Percentiles rank a stretch among this genome's conserved stretches.
Evolutionary conservation across 2,113 vertebrate species (phyloP).

Genomic region (Platichthys flesus): DNA sequence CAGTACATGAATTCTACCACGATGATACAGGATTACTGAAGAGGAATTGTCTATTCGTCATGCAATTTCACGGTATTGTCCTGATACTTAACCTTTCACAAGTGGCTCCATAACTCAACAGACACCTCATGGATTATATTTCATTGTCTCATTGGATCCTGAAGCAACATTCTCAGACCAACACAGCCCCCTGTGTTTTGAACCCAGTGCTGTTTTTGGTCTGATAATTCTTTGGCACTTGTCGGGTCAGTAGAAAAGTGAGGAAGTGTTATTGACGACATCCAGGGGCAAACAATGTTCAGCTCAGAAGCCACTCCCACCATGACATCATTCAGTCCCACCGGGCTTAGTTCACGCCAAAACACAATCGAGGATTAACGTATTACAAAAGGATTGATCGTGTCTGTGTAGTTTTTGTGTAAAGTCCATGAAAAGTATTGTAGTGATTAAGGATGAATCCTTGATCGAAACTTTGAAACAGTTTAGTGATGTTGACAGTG

Average conservation of each 20-base stretch:
- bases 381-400: slow-evolving; percentile 17
- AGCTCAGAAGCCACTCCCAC: slow-evolving; percentile 51
- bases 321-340: slow-evolving; percentile 65
- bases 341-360: slow-evolving; percentile 37
- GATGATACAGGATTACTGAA: neutral
- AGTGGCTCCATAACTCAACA: neutral
- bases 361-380: slow-evolving; percentile 46
- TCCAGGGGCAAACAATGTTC: slow-evolving; percentile 34
- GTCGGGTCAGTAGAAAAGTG: slow-evolving; percentile 3
- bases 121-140: neutral
- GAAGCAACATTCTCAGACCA: neutral
- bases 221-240: slow-evolving; percentile 9
- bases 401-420: slow-evolving; percentile 31
- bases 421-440: slow-evolving; percentile 25
- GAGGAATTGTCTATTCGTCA: neutral
- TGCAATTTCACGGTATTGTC: neutral
- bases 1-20: neutral
- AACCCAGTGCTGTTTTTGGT: neutral
- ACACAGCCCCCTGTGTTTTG: neutral
- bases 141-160: neutral
- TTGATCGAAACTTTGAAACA: slow-evolving; percentile 16
- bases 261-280: slow-evolving; percentile 48
- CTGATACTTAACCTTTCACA: neutral
- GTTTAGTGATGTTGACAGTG: slow-evolving; percentile 51
- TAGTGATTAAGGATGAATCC: slow-evolving; percentile 37